Evolutionary conservation across 2,888 invertebrate genomes (phyloP).

Genomic region (Agonopterix subpropinquella): DNA sequence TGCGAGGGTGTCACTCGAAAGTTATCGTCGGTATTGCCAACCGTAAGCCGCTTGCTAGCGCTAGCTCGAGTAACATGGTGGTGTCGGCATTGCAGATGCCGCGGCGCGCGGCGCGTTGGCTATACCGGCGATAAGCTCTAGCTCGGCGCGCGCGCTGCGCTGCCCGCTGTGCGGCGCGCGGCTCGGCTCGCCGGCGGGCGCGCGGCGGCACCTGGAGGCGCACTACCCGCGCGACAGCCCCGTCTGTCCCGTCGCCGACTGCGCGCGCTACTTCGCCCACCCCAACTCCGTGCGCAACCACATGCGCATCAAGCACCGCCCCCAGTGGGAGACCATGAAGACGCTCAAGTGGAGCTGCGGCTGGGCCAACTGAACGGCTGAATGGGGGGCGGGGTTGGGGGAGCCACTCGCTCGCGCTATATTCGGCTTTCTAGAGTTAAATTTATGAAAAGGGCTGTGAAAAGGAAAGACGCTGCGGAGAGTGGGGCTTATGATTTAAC

Average conservation of each 20-base stretch:
- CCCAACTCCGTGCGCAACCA: slow-evolving; percentile 92
- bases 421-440: slow-evolving; percentile 25
- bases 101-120: slow-evolving; percentile 13
- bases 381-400: slow-evolving; percentile 16
- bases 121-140: too few species aligned
- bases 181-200: slow-evolving; percentile 79
- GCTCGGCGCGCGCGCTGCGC: too few species aligned
- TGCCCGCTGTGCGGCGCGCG: slow-evolving; percentile 57
- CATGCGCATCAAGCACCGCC: slow-evolving; percentile 88
- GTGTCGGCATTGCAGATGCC: slow-evolving; percentile 77
- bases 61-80: slow-evolving; percentile 47
- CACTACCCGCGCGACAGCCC: slow-evolving; percentile 92
- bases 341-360: slow-evolving; percentile 83
- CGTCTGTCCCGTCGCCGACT: slow-evolving; percentile 85
- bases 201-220: slow-evolving; percentile 85
- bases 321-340: slow-evolving; percentile 90
- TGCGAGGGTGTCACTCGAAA: slow-evolving; percentile 8
- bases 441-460: slow-evolving; percentile 42
- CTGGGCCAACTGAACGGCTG: slow-evolving; percentile 49
- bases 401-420: slow-evolving; percentile 7
- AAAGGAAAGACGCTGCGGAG: slow-evolving; percentile 24
- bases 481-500: slow-evolving; percentile 2
- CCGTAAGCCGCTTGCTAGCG: slow-evolving; percentile 24
- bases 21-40: slow-evolving; percentile 44
- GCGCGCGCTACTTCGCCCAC: slow-evolving; percentile 85